A percentile compares a stretch with the other conserved stretches of the same genome.
These are phyloP conservation scores for Fragum sueziense DNA, from an alignment of 2,888 invertebrate genomes.

Conservation along the genomic window DNA sequence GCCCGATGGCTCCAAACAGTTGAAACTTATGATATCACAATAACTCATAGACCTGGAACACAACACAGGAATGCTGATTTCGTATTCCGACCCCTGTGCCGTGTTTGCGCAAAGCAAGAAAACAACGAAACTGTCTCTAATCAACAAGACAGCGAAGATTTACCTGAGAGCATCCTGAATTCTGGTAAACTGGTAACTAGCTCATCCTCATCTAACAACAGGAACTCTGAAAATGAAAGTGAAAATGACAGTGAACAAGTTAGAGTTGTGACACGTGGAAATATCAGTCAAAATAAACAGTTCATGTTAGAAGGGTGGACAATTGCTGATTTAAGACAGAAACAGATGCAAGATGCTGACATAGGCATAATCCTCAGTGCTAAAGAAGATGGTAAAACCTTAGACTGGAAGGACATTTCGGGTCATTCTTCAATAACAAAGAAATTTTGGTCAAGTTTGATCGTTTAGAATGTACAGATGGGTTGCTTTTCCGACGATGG, in stretches of 20 bases:
- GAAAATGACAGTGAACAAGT: neutral
- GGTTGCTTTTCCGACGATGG: slow-evolving; percentile 4
- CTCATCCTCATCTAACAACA: neutral
- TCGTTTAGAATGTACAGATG: neutral
- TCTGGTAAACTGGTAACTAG: no score
- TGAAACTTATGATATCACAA: neutral
- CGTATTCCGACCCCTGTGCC: neutral
- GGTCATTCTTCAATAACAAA: neutral
- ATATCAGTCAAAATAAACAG: neutral
- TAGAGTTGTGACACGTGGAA: slow-evolving; percentile 10
- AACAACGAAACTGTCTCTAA: neutral
- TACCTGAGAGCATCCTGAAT: no score
- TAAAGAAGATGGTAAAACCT: neutral
- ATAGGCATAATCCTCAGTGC: slow-evolving; percentile 13
- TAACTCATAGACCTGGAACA: neutral
- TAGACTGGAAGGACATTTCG: slow-evolving; percentile 10
- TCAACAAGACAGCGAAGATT: neutral
- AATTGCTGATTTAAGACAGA: neutral
- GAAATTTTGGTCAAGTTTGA: slow-evolving; percentile 10
- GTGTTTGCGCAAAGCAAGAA: neutral
- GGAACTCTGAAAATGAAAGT: neutral
- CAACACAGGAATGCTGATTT: slow-evolving; percentile 1
- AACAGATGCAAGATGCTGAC: neutral
- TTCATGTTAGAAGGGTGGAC: slow-evolving; percentile 18
- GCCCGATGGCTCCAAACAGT: slow-evolving; percentile 2